Conservation (phyloP, 2,113 vertebrate genomes). For the Neofelis nebulosa region DNA sequence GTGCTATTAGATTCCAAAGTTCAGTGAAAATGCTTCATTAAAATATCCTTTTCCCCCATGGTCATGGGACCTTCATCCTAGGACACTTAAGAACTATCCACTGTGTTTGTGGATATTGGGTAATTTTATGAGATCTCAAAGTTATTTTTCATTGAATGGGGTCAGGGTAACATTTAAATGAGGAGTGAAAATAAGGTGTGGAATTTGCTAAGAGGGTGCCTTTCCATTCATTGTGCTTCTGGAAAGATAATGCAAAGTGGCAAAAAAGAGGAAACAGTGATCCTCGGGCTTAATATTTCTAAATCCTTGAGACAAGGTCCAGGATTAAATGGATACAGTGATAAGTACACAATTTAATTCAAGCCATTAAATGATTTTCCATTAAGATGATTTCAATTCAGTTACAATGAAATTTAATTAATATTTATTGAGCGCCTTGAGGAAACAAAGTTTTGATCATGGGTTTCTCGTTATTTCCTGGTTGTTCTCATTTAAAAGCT, state of each 20-base stretch:
- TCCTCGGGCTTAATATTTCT: constrained; percentile 4
- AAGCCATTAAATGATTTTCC: constrained; percentile 46
- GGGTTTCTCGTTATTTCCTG: constrained; percentile 26
- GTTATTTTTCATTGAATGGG: not conserved
- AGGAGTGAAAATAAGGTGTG: not conserved
- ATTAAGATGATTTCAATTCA: constrained; percentile 57
- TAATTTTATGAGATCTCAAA: constrained; percentile 5
- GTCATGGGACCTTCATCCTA: not conserved
- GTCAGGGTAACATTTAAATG: not conserved
- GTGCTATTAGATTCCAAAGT: not conserved
- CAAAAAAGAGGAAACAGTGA: not conserved
- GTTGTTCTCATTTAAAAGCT: constrained; percentile 33
- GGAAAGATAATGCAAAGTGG: not conserved
- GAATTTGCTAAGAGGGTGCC: not conserved
- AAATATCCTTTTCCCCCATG: not conserved
- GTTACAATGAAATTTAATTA: constrained; percentile 63
- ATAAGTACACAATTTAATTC: constrained; percentile 48
- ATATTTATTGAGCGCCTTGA: constrained; percentile 19
- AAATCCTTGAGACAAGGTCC: not conserved
- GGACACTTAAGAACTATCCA: not conserved
- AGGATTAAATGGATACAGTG: constrained; percentile 52
- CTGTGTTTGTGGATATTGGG: not conserved
- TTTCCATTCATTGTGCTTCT: not conserved
- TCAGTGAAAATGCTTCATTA: not conserved
- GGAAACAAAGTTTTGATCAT: constrained; percentile 44